Base-by-base conservation (phyloP, 2,888 invertebrate species). In the Cremastobaeus sp. region DNA sequence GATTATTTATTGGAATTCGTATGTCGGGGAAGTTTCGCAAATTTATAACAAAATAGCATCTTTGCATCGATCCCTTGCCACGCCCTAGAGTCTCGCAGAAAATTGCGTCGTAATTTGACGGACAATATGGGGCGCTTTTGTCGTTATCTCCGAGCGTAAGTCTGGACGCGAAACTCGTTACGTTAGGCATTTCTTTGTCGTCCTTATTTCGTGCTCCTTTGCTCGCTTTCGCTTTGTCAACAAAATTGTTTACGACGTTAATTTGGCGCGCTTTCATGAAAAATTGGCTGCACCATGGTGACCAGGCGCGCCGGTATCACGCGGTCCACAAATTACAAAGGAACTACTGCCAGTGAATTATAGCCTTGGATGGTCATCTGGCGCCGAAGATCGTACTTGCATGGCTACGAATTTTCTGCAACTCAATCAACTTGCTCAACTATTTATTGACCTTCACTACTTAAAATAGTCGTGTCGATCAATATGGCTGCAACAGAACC, bases 201-300 rank as follows among this genome's bases (percentile, higher is more conserved):
- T 45, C 55, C 45, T 59, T 68, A 74, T 65, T 57, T 47, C 47
- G 32, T 47, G 55, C 48, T 39, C 57, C 50, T 55, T 59, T 4
- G 57, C 41, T 54, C 17, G 41, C 45, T 50, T 66, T 69, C 60
- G 65, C 76, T 72, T 70, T 77, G 76, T 77, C 76, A 68, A 60
- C 72, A 65, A 73, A 74, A 77, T 77, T 77, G 78, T 79, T 81
- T 77, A 74, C 73, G 75, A 71, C 76, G 76, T 78, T 78, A 80
- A 80, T 80, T 79, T 79, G 78, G 76, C 76, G 73, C 60, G 54
- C 52, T 66, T 72, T 69, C 59, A 68, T 79, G 77, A 78, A 79
- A 79, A 78, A 79, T 76, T 66, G 76, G 65, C 64, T 47, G 65
- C 55, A 45, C 60, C 60, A 57, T 41, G 52, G 28, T 50, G 48